Evolutionary conservation across 64 coral and sea anemone species (phyloP).

Genomic region (Stylophora pistillata): DNA sequence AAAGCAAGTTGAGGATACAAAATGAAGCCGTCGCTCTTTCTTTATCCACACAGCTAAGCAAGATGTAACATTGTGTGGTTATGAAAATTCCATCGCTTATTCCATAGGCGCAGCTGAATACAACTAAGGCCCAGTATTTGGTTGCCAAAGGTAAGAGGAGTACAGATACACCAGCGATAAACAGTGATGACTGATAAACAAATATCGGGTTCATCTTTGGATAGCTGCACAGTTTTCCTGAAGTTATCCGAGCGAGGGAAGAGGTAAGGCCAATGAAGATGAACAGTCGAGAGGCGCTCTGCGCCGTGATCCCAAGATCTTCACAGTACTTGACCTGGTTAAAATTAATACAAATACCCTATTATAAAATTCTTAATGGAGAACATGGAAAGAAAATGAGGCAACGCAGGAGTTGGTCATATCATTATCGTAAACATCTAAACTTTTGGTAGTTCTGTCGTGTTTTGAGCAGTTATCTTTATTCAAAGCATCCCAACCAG

Average conservation of each 20-base stretch:
- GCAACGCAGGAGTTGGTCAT: too few relatives aligned
- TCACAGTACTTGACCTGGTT: constrained; percentile 34
- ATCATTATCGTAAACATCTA: too few relatives aligned
- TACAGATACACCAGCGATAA: neutral
- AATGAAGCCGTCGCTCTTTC: neutral
- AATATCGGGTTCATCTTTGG: neutral
- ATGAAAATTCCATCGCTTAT: constrained; percentile 1
- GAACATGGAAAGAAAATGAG: too few relatives aligned
- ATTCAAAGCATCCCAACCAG: too few relatives aligned
- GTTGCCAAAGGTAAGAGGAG: neutral
- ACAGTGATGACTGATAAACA: neutral
- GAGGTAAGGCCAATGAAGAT: constrained; percentile 40
- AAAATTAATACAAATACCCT: neutral
- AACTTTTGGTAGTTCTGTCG: too few relatives aligned
- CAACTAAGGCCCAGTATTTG: neutral
- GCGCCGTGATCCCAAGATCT: constrained; percentile 20
- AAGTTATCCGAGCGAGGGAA: neutral
- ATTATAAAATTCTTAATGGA: neutral
- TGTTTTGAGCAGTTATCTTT: too few relatives aligned
- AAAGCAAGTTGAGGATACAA: neutral
- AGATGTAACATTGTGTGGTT: constrained; percentile 4
- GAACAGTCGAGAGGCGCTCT: constrained; percentile 49
- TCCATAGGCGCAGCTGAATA: neutral
- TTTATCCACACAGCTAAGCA: neutral
- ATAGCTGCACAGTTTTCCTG: constrained; percentile 12